Percentiles rank a stretch among this genome's conserved stretches.
Conservation (phyloP, 2,113 vertebrate genomes). For the Oncorhynchus tshawytscha region DNA sequence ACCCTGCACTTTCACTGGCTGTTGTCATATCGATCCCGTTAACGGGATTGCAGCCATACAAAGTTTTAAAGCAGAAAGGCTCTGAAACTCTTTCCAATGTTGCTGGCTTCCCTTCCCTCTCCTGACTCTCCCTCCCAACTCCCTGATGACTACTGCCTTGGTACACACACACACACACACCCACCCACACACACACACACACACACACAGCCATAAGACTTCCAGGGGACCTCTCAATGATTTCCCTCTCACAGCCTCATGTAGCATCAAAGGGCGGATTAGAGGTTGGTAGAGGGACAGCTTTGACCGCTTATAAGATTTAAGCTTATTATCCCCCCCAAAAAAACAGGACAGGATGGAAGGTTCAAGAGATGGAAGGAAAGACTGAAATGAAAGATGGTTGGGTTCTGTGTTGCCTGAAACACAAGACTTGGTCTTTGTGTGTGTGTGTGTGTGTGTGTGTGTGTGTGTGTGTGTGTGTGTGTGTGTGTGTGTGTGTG, state of each 20-base stretch:
- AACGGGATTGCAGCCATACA: too few relatives aligned
- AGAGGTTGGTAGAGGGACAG: neutral
- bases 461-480: neutral
- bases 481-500: neutral
- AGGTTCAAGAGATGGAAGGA: neutral
- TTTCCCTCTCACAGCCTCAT: neutral
- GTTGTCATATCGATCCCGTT: too few relatives aligned
- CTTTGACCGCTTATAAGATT: conserved; percentile 2
- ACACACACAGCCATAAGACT: neutral
- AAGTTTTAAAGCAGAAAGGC: neutral
- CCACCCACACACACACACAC: too few relatives aligned
- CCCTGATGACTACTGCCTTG: neutral
- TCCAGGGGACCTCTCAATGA: neutral
- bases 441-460: neutral
- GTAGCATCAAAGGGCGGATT: conserved; percentile 6
- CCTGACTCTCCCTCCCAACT: conserved; percentile 5
- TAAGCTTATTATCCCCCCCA: neutral
- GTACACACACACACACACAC: too few relatives aligned
- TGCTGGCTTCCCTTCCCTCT: neutral
- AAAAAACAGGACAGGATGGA: neutral
- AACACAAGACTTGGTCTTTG: neutral
- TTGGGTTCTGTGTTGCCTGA: neutral
- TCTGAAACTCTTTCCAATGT: conserved; percentile 21
- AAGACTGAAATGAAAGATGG: conserved; percentile 1
- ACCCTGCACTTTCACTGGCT: too few relatives aligned